A percentile compares a stretch with the other conserved stretches of the same genome.
These are phyloP conservation scores for Drosophila anomalata DNA, from an alignment of 2,888 invertebrate genomes.

Conservation along the genomic window DNA sequence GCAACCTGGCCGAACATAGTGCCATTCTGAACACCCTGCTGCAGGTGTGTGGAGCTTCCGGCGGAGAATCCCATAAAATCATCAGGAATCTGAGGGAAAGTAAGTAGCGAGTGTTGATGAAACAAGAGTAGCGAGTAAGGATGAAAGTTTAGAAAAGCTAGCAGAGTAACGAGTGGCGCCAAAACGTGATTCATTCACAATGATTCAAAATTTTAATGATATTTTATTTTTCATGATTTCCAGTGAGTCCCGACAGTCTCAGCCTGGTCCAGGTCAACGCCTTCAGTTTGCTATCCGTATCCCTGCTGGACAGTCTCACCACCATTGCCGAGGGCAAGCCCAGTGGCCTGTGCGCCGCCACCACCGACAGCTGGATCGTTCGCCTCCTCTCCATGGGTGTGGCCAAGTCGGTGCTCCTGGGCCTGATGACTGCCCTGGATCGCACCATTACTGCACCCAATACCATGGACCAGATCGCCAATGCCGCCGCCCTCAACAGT, in stretches of 20 bases:
- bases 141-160: background rate
- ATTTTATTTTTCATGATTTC: background rate
- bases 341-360: conserved; percentile 64
- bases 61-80: conserved; percentile 47
- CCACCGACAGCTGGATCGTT: conserved; percentile 57
- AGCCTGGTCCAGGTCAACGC: conserved; percentile 56
- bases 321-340: conserved; percentile 53
- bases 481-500: conserved; percentile 25
- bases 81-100: conserved; percentile 60
- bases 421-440: conserved; percentile 61
- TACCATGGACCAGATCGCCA: conserved; percentile 10
- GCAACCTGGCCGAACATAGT: conserved; percentile 43
- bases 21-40: conserved; percentile 53
- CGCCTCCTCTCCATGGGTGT: conserved; percentile 66
- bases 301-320: conserved; percentile 57
- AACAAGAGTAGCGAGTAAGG: background rate
- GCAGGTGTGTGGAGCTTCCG: conserved; percentile 59
- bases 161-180: background rate
- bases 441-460: conserved; percentile 17
- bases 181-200: background rate
- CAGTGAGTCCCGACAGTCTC: conserved; percentile 55
- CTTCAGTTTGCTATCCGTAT: conserved; percentile 58
- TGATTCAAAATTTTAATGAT: background rate
- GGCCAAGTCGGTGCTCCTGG: conserved; percentile 53
- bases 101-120: conserved; percentile 44